Conservation (phyloP, 2,113 vertebrate genomes). For the Ageneiosus marmoratus region DNA sequence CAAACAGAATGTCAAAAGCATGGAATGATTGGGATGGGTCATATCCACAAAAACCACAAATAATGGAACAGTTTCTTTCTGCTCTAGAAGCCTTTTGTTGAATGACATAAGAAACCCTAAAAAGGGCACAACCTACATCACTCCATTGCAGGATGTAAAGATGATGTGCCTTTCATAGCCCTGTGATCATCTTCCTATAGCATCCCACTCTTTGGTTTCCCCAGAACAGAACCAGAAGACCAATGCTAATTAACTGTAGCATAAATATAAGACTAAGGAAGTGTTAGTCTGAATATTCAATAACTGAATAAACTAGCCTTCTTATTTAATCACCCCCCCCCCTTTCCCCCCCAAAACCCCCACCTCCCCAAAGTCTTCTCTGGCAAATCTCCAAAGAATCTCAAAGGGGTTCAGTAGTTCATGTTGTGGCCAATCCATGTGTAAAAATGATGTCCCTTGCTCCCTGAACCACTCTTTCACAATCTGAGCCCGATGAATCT, state of each 20-base stretch:
- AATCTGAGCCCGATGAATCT: too few species aligned
- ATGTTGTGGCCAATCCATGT: too few species aligned
- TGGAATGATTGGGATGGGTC: slow-evolving; percentile 56
- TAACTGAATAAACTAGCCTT: not conserved
- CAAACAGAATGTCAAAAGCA: slow-evolving; percentile 18
- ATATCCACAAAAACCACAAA: slow-evolving; percentile 64
- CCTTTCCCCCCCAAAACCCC: too few species aligned
- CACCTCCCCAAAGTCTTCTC: too few species aligned
- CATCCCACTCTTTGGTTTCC: not conserved
- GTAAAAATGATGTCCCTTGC: too few species aligned
- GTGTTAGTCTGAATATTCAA: not conserved
- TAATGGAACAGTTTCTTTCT: slow-evolving; percentile 57
- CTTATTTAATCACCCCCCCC: too few species aligned
- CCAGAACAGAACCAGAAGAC: not conserved
- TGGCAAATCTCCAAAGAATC: too few species aligned
- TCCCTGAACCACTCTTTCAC: too few species aligned
- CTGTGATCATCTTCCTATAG: slow-evolving; percentile 31
- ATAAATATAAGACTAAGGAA: not conserved
- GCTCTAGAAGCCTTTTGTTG: slow-evolving; percentile 51
- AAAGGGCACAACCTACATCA: slow-evolving; percentile 55
- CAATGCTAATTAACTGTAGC: not conserved
- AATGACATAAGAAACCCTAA: slow-evolving; percentile 65
- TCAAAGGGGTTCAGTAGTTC: too few species aligned
- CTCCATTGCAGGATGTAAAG: slow-evolving; percentile 30
- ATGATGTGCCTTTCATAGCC: slow-evolving; percentile 1